phyloP scores from a whole-genome alignment of 2,797 vertebrate genomes.

The Merluccius polli region DNA sequence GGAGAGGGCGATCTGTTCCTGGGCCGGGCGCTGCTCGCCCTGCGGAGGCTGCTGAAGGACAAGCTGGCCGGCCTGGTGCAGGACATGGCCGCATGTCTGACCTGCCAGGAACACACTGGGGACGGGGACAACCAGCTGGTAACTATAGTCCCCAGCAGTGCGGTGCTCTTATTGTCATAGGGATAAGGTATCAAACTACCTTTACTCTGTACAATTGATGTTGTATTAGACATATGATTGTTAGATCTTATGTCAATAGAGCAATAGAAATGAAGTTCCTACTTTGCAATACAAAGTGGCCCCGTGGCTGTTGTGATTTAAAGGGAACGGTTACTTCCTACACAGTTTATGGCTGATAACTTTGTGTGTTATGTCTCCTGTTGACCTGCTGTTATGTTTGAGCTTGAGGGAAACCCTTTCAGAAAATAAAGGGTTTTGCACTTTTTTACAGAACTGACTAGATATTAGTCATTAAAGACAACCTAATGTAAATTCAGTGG shows the following conservation, averaged over 20 bases:
- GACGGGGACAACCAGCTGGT: constrained; percentile 53
- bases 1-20: constrained; percentile 59
- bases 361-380: not conserved
- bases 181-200: not conserved
- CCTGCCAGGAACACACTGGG: constrained; percentile 49
- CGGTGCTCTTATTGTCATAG: not conserved
- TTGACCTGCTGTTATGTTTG: not conserved
- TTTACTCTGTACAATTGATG: not conserved
- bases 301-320: not conserved
- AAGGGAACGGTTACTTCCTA: not conserved
- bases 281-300: not conserved
- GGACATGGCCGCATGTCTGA: constrained; percentile 56
- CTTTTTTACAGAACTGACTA: not conserved
- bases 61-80: constrained; percentile 53
- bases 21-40: constrained; percentile 54
- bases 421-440: not conserved
- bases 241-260: no score
- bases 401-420: not conserved
- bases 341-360: not conserved
- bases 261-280: not conserved
- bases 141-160: constrained; percentile 36
- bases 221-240: no score
- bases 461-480: not conserved
- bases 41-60: constrained; percentile 57
- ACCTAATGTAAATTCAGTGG: not conserved